Percentiles rank a stretch among this genome's conserved stretches.
Conservation (phyloP, 2,113 vertebrate species). For the Tyto alba region DNA sequence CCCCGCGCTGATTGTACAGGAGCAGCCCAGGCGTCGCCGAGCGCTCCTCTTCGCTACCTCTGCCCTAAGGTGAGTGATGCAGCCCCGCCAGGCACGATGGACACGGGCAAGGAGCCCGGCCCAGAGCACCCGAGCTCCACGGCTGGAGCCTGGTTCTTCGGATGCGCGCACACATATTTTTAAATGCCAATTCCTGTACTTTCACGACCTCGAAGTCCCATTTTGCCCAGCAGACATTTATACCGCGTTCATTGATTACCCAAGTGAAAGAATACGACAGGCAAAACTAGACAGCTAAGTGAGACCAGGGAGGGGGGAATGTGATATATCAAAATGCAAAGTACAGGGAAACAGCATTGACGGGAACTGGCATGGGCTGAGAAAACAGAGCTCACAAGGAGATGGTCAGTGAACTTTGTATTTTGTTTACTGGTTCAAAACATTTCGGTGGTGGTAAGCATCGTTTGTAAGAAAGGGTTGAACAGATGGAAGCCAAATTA, state of each 20-base stretch:
- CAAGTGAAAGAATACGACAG: conserved; percentile 17
- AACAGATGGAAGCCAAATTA: conserved; percentile 27
- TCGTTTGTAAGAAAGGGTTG: neutral
- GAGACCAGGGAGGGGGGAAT: neutral
- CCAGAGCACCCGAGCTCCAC: neutral
- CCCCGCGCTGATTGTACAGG: neutral
- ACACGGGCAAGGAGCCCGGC: neutral
- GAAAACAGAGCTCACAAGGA: conserved; percentile 36
- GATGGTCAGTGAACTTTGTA: conserved; percentile 2
- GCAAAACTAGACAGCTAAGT: neutral
- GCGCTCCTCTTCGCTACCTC: neutral
- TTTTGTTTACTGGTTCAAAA: conserved; percentile 45
- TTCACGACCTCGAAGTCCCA: conserved; percentile 4
- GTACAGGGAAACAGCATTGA: neutral
- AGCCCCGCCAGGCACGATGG: neutral
- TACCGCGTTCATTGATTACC: conserved; percentile 40
- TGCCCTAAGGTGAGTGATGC: neutral
- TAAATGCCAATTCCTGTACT: conserved; percentile 24
- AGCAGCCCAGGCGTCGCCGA: neutral
- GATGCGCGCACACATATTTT: neutral
- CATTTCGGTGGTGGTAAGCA: neutral
- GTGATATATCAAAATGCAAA: conserved; percentile 5
- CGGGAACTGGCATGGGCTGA: neutral
- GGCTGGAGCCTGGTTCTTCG: neutral
- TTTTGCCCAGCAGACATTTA: conserved; percentile 51